These are phyloP conservation scores for Mnemiopsis leidyi DNA, from an alignment of 37 sponge, comb jelly and placozoan genomes.

Conservation along the genomic window DNA sequence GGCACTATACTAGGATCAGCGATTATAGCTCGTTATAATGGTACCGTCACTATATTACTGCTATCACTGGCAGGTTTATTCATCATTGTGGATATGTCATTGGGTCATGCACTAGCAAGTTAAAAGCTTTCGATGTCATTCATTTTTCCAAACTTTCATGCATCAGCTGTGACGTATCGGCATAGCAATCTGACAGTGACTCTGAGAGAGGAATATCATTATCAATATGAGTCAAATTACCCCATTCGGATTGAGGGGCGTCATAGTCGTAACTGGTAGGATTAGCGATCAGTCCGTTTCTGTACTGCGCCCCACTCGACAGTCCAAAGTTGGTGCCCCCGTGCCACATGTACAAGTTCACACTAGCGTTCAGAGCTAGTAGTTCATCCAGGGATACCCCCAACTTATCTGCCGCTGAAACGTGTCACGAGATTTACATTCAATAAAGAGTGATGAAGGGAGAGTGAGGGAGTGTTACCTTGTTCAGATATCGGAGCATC, in stretches of 20 bases:
- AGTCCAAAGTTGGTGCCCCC: conserved; percentile 97
- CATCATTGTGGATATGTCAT: not conserved
- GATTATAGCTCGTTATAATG: no score
- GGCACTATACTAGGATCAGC: not conserved
- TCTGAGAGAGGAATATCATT: no score
- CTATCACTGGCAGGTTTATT: not conserved
- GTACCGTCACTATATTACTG: not conserved
- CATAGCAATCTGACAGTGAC: no score
- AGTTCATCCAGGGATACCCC: not conserved
- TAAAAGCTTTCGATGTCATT: no score
- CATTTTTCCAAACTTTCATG: no score
- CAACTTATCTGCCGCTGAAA: not conserved
- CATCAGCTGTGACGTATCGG: no score
- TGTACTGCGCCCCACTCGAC: conserved; percentile 77
- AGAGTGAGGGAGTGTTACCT: conserved; percentile 5
- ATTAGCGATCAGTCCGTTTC: conserved; percentile 49
- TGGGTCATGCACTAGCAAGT: not conserved
- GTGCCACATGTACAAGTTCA: conserved; percentile 63
- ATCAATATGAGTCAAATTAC: conserved; percentile 74
- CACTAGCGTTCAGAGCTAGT: not conserved
- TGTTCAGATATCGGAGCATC: conserved; percentile 25
- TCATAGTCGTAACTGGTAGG: conserved; percentile 94
- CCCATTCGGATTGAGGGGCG: conserved; percentile 92
- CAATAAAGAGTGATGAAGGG: no score
- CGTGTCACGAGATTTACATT: not conserved